Conservation (phyloP, 2,797 vertebrate species). For the Enteromius afrohamiltoni region DNA sequence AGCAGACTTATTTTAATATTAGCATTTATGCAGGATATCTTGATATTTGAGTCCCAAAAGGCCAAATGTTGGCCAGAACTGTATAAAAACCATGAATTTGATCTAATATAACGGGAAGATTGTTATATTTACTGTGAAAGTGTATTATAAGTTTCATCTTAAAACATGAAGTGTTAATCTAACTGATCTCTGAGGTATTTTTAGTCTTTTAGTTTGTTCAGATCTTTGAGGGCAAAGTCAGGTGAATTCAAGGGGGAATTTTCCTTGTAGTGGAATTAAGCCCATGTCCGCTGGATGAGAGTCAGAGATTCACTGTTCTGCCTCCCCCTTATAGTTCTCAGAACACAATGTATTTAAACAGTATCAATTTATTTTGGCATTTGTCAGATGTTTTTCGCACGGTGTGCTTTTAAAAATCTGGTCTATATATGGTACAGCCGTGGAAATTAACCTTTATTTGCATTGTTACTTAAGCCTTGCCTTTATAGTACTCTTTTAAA, state of each 20-base stretch:
- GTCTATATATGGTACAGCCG: neutral
- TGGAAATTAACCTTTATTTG: neutral
- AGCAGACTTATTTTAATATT: slow-evolving; percentile 58
- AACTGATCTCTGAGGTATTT: slow-evolving; percentile 10
- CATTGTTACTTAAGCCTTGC: neutral
- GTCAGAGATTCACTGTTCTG: slow-evolving; percentile 3
- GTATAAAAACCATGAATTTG: slow-evolving; percentile 31
- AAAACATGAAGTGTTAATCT: neutral
- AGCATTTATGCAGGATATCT: slow-evolving; percentile 65
- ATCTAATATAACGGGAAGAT: slow-evolving; percentile 15
- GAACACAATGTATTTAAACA: neutral
- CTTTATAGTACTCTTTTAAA: neutral
- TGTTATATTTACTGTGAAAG: neutral
- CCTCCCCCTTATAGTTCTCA: neutral
- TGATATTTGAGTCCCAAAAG: slow-evolving; percentile 45
- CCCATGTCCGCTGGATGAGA: neutral
- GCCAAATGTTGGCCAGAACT: slow-evolving; percentile 11
- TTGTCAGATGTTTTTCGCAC: neutral
- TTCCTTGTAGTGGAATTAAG: neutral
- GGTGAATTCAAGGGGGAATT: neutral
- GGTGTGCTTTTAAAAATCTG: neutral
- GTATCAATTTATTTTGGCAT: neutral
- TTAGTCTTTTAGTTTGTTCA: neutral
- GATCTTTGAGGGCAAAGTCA: slow-evolving; percentile 9
- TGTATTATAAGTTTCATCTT: neutral